A percentile compares a stretch with the other conserved stretches of the same genome.
Evolutionary conservation across 2,113 vertebrate genomes (phyloP).

Genomic region (Sitta europaea): DNA sequence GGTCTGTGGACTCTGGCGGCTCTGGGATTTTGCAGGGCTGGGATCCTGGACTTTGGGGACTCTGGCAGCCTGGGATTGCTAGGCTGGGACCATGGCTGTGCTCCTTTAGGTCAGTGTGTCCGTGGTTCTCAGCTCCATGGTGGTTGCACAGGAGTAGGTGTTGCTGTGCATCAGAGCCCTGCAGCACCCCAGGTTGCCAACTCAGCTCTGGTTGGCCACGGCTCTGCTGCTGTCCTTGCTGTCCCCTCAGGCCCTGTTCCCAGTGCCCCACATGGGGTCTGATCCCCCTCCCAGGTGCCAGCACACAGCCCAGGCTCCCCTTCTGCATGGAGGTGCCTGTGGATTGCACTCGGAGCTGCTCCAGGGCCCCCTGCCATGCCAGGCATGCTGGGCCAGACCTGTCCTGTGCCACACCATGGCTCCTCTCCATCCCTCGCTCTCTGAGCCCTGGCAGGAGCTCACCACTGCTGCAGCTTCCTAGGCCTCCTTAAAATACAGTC

Average conservation of each 20-base stretch:
- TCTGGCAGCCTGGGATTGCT: too few species aligned
- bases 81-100: fast-evolving
- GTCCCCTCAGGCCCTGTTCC: neutral
- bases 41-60: neutral
- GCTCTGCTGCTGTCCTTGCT: neutral
- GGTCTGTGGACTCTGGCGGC: too few species aligned
- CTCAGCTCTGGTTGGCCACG: neutral
- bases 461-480: neutral
- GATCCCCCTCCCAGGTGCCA: too few species aligned
- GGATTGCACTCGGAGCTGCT: fast-evolving
- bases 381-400: neutral
- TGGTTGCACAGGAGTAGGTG: fast-evolving
- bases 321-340: fast-evolving
- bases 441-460: neutral
- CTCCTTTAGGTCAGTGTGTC: neutral
- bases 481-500: neutral
- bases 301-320: neutral
- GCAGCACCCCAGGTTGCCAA: fast-evolving
- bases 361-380: fast-evolving
- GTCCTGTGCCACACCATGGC: fast-evolving
- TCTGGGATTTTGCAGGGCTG: neutral
- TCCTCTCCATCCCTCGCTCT: neutral
- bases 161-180: fast-evolving
- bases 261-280: fast-evolving
- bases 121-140: fast-evolving